Base-by-base conservation (phyloP, 1,140 invertebrate species). In the Arion vulgaris region DNA sequence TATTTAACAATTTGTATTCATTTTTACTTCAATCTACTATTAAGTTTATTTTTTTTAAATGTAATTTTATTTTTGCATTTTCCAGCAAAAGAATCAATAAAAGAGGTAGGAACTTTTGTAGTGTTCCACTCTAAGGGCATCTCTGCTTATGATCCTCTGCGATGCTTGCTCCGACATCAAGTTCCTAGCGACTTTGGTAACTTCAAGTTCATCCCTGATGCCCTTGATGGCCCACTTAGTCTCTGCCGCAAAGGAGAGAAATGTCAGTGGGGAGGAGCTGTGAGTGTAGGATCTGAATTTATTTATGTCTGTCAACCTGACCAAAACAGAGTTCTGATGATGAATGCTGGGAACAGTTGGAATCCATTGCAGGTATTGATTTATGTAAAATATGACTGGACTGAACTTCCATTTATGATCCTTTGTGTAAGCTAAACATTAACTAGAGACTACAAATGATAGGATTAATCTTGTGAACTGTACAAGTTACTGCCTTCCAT, bases 41-140 rank as follows among this genome's bases (percentile, higher is more conserved):
- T n/a, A n/a, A n/a, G n/a, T n/a, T n/a, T n/a, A n/a, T n/a, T n/a
- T n/a, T n/a, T n/a, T n/a, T n/a, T n/a, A n/a, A n/a, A n/a, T 45
- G 28, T 66, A 66, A 66, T 28, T 32, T 66, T 66, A 32, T 32
- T 66, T 66, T 34, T 26, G 4, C 17, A 57, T 66, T 66, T 66
- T 66, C 34, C 66, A 80, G 78, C 34, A 7, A 71, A 80, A 39
- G 71, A 57, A 39, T 45, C 49, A 17, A 9, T 26, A 17, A 81
- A 74, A 57, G 80, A 81, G 19, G 62, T 34, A n/a, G 86, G 75
- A 68, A 87, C 94, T 83, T 96, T 96, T 89, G 95, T 96, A 84
- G 95, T 95, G 5, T 96, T 96, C 89, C 95, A 96, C 91, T 95
- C 96, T 86, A 94, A 94, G 93, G 96, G 96, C 17, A 94, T 96